Evolutionary conservation across 2,113 vertebrate species (phyloP), one percentile per base, ranked within the genome.

Genomic region (Anthoscopus minutus): DNA sequence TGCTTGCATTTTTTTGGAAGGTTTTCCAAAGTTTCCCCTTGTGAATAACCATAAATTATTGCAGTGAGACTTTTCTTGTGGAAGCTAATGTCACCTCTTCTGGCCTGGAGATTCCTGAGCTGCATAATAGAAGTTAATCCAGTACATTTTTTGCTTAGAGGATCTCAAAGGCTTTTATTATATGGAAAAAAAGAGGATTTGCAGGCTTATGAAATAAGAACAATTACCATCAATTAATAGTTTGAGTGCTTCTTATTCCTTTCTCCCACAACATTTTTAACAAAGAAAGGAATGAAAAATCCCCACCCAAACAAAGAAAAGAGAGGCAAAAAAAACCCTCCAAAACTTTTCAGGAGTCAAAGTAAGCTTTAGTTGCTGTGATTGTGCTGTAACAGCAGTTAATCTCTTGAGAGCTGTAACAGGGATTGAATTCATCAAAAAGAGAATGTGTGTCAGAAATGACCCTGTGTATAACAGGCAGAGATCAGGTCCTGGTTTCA

Each of bases 11-110:
- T 88, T n/a, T 85, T 56, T 86, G 67, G 91, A 88, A 91, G 84
- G 60, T 81, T 95, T 92, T 84, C 22, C 51, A n/a, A 85, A 87
- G 78, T 92, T 97, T 92, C 38, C 83, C 53, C 88, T 85, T 6
- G 91, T 93, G 97, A 95, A 93, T 96, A 97, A 89, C 92, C 93
- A 81, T 98, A 98, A 98, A 97, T 98, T 97, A 93, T 65, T 89
- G 87, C 56, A 65, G 89, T 13, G 53, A 94, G 53, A 35, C 79
- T 92, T 96, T 84, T 89, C 33, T 92, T 92, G 64, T 96, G 88
- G 74, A 92, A 85, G 69, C 72, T 94, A 30, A 87, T 72, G 88
- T 93, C 94, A 94, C 86, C 42, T 94, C 61, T 82, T 93, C 91
- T 92, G 96, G 84, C 67, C 66, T 93, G 80, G 86, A 91, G 94